Base-by-base conservation (phyloP, 2,888 invertebrate species). In the Meganola albula region DNA sequence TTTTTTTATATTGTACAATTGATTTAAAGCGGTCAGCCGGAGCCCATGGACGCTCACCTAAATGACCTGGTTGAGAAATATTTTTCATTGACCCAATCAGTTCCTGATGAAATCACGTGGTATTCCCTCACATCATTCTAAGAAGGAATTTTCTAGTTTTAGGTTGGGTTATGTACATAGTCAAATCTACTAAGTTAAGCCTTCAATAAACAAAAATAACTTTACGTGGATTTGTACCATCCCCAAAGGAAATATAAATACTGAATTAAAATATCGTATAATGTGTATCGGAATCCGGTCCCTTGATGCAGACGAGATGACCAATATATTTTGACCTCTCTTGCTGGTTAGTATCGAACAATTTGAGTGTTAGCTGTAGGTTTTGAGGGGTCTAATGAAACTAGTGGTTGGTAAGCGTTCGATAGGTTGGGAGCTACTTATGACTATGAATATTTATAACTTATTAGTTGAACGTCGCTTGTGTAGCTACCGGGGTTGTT, bases 391-490 rank as follows among this genome's bases (percentile, higher is more conserved):
- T 67, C 71, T 47, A 23, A 29, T 24, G 38, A 44, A 3, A 34
- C 23, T 67, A 72, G 79, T 18, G 40, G 43, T 27, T 43, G 49
- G 60, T 77, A 78, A 83, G 69, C 73, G 78, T 69, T 79, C 75
- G 71, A 75, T 79, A 72, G 74, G 70, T 72, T 47, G 60, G 64
- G 49, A 75, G 79, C 78, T 83, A 76, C 82, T 83, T 83, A 80
- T 73, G 67, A 67, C 74, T 73, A 80, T 83, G 83, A 82, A 83
- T 83, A 83, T 83, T 83, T 83, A 83, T 83, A 78, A 78, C 75
- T 63, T 80, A 82, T 82, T 82, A 82, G 75, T 62, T 34, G 64
- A 75, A 70, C 74, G 72, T 62, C 63, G 68, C 63, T 67, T 51
- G 52, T 63, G 68, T 62, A 64, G 62, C 69, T 65, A 63, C 70